These are phyloP conservation scores for Gryon sp. DNA, from an alignment of 1,140 invertebrate genomes.

Conservation along the genomic window DNA sequence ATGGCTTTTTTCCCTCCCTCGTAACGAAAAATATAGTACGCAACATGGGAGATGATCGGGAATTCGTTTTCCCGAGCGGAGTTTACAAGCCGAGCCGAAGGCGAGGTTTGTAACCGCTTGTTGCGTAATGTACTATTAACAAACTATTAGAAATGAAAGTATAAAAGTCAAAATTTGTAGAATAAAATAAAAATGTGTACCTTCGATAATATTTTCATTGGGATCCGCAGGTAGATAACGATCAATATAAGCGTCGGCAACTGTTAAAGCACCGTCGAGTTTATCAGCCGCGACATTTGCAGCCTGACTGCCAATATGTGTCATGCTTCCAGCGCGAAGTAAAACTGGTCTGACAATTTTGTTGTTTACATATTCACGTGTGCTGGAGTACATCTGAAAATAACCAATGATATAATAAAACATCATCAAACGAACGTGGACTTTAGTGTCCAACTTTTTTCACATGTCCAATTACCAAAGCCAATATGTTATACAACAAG, in stretches of 20 bases:
- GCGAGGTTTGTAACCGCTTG: too few relatives aligned
- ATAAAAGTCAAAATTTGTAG: too few relatives aligned
- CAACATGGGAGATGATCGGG: too few relatives aligned
- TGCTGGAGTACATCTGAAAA: slow-evolving; percentile 86
- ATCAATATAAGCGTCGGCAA: slow-evolving; percentile 89
- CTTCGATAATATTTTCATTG: slow-evolving; percentile 80
- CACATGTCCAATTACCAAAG: slow-evolving; percentile 13
- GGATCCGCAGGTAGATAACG: slow-evolving; percentile 86
- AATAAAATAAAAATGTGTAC: slow-evolving; percentile 45
- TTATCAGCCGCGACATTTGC: slow-evolving; percentile 85
- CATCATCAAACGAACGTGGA: too few relatives aligned
- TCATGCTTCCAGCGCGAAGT: slow-evolving; percentile 87
- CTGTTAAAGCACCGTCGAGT: slow-evolving; percentile 85
- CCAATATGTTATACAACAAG: slow-evolving; percentile 16
- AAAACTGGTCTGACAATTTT: slow-evolving; percentile 84
- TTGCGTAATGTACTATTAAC: too few relatives aligned
- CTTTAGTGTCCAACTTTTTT: slow-evolving; percentile 31
- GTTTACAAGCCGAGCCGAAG: too few relatives aligned
- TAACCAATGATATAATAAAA: slow-evolving; percentile 20
- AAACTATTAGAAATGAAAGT: too few relatives aligned
- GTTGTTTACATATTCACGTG: slow-evolving; percentile 85
- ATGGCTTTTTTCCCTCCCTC: too few relatives aligned
- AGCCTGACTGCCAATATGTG: slow-evolving; percentile 85
- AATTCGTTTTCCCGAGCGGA: too few relatives aligned
- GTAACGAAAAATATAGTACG: too few relatives aligned